Conservation (phyloP, 1,140 invertebrate species). For the Tetranychus cinnabarinus region DNA sequence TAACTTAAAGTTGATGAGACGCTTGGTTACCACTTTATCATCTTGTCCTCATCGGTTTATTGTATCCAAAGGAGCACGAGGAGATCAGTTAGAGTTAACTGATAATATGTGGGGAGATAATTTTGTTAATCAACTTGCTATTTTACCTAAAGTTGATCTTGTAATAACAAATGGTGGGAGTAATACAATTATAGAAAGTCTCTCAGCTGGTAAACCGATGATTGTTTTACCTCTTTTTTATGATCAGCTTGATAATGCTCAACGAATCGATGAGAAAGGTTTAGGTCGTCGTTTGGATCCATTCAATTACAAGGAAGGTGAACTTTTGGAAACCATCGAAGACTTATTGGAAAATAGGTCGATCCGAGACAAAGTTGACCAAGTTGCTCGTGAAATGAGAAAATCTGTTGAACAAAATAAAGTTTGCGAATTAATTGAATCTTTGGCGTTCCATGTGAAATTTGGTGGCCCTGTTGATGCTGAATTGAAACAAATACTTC, state of each 20-base stretch:
- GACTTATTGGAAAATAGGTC: neutral
- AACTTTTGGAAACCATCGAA: constrained; percentile 4
- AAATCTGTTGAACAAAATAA: neutral
- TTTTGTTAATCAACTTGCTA: neutral
- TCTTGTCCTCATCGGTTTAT: constrained; percentile 1
- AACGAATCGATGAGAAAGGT: neutral
- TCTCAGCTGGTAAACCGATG: constrained; percentile 4
- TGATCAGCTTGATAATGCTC: constrained; percentile 3
- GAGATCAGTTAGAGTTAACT: neutral
- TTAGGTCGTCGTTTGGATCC: neutral
- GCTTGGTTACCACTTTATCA: neutral
- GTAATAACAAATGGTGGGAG: constrained; percentile 19
- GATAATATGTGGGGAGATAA: constrained; percentile 6
- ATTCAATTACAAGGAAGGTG: constrained; percentile 1
- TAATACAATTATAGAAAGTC: constrained; percentile 8
- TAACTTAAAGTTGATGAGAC: neutral
- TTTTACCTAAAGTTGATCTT: constrained; percentile 9
- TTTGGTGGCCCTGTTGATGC: no score
- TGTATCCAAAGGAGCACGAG: neutral
- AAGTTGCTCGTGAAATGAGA: constrained; percentile 1
- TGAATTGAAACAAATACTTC: no score
- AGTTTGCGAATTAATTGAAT: constrained; percentile 4
- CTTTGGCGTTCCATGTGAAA: neutral
- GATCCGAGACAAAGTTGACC: neutral
- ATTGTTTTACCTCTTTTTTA: constrained; percentile 8